phyloP scores from a whole-genome alignment of 2,113 vertebrate species.

The Spheniscus mendiculus region DNA sequence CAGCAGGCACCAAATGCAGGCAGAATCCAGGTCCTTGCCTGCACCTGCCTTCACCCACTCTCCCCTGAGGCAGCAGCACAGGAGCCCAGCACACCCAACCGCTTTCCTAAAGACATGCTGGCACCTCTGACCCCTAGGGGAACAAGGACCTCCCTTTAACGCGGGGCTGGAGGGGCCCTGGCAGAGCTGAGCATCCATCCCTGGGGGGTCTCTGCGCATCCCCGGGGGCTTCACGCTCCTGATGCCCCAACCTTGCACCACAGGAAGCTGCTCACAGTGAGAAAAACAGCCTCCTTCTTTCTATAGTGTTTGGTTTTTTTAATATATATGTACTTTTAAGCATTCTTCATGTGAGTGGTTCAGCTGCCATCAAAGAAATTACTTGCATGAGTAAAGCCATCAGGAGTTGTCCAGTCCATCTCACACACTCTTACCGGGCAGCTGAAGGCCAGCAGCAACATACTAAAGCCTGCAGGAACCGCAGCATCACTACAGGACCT shows the following conservation, averaged over 20 bases:
- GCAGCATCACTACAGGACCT: not conserved
- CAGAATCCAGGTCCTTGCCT: not conserved
- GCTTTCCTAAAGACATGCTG: not conserved
- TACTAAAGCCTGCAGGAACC: fast-evolving
- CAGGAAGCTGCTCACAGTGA: fast-evolving
- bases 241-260: not conserved
- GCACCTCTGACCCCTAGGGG: not conserved
- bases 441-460: not conserved
- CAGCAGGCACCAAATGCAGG: not conserved
- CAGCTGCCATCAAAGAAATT: not conserved
- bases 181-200: not conserved
- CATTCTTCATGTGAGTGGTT: fast-evolving
- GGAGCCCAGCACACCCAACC: not conserved
- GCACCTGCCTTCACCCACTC: not conserved
- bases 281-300: not conserved
- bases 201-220: not conserved
- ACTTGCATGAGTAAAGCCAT: not conserved
- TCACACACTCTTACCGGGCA: not conserved
- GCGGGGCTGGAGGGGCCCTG: not conserved
- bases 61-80: fast-evolving
- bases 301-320: not conserved
- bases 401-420: not conserved
- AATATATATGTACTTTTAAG: not conserved
- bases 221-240: not conserved
- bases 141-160: not conserved